Percentiles rank a stretch among this genome's conserved stretches.
These are phyloP conservation scores for Philopedon plagiatum DNA, from an alignment of 2,888 invertebrate species.

Conservation along the genomic window DNA sequence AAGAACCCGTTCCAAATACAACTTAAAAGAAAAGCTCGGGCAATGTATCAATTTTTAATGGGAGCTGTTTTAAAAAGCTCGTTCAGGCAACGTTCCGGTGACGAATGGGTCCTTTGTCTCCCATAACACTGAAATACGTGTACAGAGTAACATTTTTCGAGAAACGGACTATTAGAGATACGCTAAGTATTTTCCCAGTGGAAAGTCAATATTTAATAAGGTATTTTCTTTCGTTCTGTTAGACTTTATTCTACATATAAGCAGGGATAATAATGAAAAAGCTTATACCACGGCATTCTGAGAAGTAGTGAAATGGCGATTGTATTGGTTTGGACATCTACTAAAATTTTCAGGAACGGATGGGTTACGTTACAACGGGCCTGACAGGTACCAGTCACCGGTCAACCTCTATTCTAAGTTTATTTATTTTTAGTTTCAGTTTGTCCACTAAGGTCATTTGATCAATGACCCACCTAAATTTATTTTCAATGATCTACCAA, in stretches of 20 bases:
- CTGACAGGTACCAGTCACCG: too few relatives aligned
- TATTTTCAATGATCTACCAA: too few relatives aligned
- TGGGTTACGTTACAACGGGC: too few relatives aligned
- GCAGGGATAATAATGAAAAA: conserved; percentile 7
- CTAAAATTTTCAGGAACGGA: too few relatives aligned
- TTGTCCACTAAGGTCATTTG: too few relatives aligned
- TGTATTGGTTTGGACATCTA: too few relatives aligned
- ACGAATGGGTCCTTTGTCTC: conserved; percentile 42
- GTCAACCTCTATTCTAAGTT: too few relatives aligned
- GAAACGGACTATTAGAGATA: conserved; percentile 36
- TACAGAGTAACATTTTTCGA: conserved; percentile 14
- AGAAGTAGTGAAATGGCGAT: too few relatives aligned
- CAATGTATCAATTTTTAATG: conserved; percentile 44
- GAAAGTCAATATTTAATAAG: conserved; percentile 39
- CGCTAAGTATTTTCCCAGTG: conserved; percentile 39
- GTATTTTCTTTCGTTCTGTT: conserved; percentile 32
- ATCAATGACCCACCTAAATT: too few relatives aligned
- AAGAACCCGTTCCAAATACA: neutral
- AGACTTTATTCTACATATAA: neutral
- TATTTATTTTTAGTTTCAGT: too few relatives aligned
- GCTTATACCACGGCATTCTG: too few relatives aligned
- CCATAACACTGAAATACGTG: conserved; percentile 44
- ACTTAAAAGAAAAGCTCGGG: conserved; percentile 2
- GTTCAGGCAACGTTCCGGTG: conserved; percentile 34
- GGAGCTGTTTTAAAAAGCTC: conserved; percentile 29